phyloP scores from a whole-genome alignment of 2,888 invertebrate species.

The Thera britannica region DNA sequence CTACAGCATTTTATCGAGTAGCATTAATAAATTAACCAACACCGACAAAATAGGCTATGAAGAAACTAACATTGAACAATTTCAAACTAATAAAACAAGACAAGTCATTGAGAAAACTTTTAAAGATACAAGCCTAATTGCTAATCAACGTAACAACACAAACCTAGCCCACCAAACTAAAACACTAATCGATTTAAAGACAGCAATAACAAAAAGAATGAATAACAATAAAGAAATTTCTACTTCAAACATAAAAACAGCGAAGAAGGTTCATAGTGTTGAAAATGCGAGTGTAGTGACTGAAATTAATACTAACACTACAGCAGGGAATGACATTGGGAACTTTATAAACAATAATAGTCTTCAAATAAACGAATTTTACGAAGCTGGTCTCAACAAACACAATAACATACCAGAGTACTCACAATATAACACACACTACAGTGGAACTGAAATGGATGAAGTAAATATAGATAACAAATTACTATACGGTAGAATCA shows the following conservation, averaged over 20 bases:
- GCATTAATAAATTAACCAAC: not conserved
- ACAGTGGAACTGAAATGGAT: constrained; percentile 57
- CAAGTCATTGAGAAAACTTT: not conserved
- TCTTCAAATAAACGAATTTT: not conserved
- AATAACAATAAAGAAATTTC: constrained; percentile 18
- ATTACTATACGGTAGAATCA: constrained; percentile 42
- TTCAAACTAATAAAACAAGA: constrained; percentile 1
- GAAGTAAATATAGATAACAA: constrained; percentile 47
- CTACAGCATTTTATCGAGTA: constrained; percentile 2
- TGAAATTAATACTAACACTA: not conserved
- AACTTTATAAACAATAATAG: not conserved
- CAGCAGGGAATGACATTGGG: not conserved
- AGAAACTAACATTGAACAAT: not conserved
- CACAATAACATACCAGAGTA: constrained; percentile 38
- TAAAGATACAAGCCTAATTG: not conserved
- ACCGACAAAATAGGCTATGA: not conserved
- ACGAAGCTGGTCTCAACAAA: not conserved
- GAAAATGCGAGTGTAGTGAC: not conserved
- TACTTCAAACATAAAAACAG: constrained; percentile 17
- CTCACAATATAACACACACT: constrained; percentile 52
- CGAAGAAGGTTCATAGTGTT: not conserved
- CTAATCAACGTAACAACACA: not conserved
- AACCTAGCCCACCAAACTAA: not conserved
- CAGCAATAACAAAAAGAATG: constrained; percentile 1
- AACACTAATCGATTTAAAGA: not conserved